These are phyloP conservation scores for Nyctibius bracteatus DNA, from an alignment of 2,113 vertebrate genomes.

Conservation along the genomic window DNA sequence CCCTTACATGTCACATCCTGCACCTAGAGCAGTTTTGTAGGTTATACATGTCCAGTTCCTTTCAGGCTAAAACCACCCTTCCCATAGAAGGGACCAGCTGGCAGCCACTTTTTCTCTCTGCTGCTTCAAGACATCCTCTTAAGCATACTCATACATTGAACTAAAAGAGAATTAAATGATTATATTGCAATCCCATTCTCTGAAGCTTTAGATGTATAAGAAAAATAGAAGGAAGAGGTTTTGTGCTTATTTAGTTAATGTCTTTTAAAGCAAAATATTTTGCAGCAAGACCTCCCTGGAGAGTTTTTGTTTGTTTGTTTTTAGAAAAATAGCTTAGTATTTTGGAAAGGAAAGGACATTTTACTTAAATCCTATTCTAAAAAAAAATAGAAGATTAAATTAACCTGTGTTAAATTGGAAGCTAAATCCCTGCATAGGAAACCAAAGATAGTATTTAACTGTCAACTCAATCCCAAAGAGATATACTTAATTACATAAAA, in stretches of 20 bases:
- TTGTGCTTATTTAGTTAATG: not conserved
- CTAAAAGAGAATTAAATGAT: not conserved
- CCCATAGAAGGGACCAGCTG: not conserved
- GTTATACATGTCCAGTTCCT: not conserved
- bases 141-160: not conserved
- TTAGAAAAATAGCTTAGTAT: not conserved
- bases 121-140: not conserved
- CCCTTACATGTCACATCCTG: not conserved
- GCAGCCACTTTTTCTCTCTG: not conserved
- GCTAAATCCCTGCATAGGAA: not conserved
- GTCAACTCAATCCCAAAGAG: not conserved
- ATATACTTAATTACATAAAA: not conserved
- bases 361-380: not conserved
- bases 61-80: not conserved
- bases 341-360: not conserved
- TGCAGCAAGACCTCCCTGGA: not conserved
- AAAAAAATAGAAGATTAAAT: not conserved
- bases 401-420: not conserved
- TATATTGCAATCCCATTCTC: not conserved
- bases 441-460: not conserved
- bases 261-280: not conserved
- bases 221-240: not conserved
- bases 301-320: not conserved
- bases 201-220: not conserved
- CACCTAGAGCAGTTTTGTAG: not conserved